Conservation (phyloP, 2,888 invertebrate species). For the Ceratothoa steindachneri region DNA sequence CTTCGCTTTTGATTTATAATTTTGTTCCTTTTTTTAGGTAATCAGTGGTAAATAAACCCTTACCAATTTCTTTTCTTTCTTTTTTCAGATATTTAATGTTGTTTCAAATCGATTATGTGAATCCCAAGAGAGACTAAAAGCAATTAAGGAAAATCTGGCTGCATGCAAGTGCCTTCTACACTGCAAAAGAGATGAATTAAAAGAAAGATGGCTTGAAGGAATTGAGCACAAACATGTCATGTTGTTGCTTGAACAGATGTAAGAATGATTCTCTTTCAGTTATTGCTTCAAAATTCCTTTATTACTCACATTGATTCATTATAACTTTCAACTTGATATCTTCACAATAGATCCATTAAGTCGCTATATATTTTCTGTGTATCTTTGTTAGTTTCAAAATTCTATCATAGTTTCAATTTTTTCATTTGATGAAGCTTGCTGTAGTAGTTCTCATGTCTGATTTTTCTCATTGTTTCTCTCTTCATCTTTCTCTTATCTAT, state of each 20-base stretch:
- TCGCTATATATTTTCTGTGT: no score
- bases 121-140: constrained; percentile 38
- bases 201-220: constrained; percentile 89
- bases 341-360: not conserved
- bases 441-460: no score
- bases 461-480: no score
- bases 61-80: no score
- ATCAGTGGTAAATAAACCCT: no score
- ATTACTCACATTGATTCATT: constrained; percentile 15
- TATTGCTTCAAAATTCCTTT: constrained; percentile 14
- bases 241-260: constrained; percentile 85
- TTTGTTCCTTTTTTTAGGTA: no score
- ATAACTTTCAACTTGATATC: not conserved
- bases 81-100: constrained; percentile 36
- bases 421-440: no score
- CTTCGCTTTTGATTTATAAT: no score
- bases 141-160: constrained; percentile 60
- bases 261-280: constrained; percentile 55
- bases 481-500: no score
- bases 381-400: no score
- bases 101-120: constrained; percentile 41
- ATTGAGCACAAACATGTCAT: constrained; percentile 91
- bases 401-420: no score
- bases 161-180: constrained; percentile 80
- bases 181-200: constrained; percentile 85